Base-by-base conservation (phyloP, 1,140 invertebrate genomes). In the Lasioglossum baleicum region DNA sequence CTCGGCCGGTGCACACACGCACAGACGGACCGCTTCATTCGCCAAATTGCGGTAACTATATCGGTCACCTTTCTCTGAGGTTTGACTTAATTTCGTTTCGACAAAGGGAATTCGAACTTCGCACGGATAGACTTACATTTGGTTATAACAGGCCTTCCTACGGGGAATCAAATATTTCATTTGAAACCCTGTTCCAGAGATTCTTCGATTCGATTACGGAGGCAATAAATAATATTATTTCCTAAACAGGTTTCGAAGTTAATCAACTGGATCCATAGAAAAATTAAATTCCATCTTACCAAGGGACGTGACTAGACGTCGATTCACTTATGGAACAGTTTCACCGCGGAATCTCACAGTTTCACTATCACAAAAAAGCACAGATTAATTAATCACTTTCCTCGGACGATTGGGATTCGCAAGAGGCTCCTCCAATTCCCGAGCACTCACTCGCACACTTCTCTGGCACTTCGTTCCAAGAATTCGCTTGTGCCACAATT, bases 31-130 rank as follows among this genome's bases (percentile, higher is more conserved):
- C 35, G 60, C 70, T 60, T 40, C 58, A 74, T 85, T 75, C 68
- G 83, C 83, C 83, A 85, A 75, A 85, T 84, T 53, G 35, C 71
- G 20, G 11, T 51, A 7, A 66, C 83, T 80, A 75, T 80, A 68
- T 56, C 71, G 53, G 15, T 53, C n/a, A 2, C 44, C 77, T 80
- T 80, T 74, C 69, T 40, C 53, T 26, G 63, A 17, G 0, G 60
- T 22, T 13, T 44, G 15, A 58, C 56, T 7, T 20, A n/a, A n/a
- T 58, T n/a, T n/a, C n/a, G 56, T n/a, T n/a, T 1, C 20, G 6
- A n/a, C 20, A n/a, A n/a, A 2, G 56, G 20, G 56, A 58, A 58
- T 58, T 58, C 7, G 17, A n/a, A 17, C 11, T 0, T 53, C 13
- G 0, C 51, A 15, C 51, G 11, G 15, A 15, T 15, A 15, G 2